These are phyloP conservation scores for Panorpa germanica DNA, from an alignment of 2,888 invertebrate genomes.

Conservation along the genomic window DNA sequence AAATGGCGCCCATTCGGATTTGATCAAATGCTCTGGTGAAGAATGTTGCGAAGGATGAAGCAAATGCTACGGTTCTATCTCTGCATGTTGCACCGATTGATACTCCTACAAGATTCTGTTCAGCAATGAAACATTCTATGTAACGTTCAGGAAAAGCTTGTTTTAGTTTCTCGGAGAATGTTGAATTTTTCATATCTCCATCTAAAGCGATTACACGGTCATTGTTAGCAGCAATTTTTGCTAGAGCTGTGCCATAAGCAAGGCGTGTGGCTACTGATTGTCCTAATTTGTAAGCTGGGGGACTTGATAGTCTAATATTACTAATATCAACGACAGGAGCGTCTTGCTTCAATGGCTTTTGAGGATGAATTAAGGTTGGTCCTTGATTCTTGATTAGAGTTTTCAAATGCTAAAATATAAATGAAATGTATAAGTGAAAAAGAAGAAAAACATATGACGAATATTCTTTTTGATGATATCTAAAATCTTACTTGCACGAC, in stretches of 20 bases:
- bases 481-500: constrained; percentile 29
- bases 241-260: constrained; percentile 88
- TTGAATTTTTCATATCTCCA: constrained; percentile 98
- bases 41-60: constrained; percentile 96
- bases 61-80: constrained; percentile 83
- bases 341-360: constrained; percentile 40
- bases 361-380: constrained; percentile 37
- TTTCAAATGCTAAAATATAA: constrained; percentile 33
- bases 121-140: constrained; percentile 97
- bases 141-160: constrained; percentile 50
- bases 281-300: constrained; percentile 66
- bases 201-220: constrained; percentile 83
- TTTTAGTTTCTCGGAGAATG: constrained; percentile 84
- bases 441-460: constrained; percentile 12
- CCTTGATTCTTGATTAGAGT: constrained; percentile 46
- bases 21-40: constrained; percentile 94
- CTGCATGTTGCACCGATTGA: constrained; percentile 90
- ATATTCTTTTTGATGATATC: constrained; percentile 1
- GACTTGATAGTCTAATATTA: constrained; percentile 50
- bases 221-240: constrained; percentile 61
- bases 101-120: constrained; percentile 93
- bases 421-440: constrained; percentile 2
- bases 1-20: constrained; percentile 99
- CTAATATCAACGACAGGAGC: constrained; percentile 57
- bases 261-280: constrained; percentile 72